These are phyloP conservation scores for Incurvaria masculella DNA, from an alignment of 2,888 invertebrate species.

Conservation along the genomic window DNA sequence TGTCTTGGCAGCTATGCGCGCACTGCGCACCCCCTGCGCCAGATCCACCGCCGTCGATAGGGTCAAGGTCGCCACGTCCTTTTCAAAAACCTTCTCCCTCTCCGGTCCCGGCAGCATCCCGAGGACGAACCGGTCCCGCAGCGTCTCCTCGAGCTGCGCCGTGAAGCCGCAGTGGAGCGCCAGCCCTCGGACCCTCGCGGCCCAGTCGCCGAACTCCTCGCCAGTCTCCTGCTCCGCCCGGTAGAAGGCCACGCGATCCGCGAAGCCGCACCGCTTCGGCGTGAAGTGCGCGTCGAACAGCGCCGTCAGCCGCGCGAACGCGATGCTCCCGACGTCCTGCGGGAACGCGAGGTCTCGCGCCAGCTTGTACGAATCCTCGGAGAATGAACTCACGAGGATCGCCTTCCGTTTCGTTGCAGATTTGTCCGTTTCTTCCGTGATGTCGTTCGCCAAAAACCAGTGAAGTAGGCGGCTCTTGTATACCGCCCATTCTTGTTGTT, in stretches of 20 bases:
- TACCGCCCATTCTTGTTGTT: slow-evolving; percentile 9
- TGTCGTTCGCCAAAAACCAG: slow-evolving; percentile 12
- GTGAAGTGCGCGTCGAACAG: slow-evolving; percentile 10
- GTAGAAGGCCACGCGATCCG: slow-evolving; percentile 16
- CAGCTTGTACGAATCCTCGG: slow-evolving; percentile 13
- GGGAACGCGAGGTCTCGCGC: slow-evolving; percentile 13
- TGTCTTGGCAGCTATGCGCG: slow-evolving; percentile 2
- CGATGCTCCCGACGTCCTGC: slow-evolving; percentile 7
- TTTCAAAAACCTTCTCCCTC: slow-evolving; percentile 11
- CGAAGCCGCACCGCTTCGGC: slow-evolving; percentile 15
- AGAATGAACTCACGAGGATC: slow-evolving; percentile 13
- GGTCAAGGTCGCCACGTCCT: slow-evolving; percentile 8
- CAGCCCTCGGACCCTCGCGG: slow-evolving; percentile 11
- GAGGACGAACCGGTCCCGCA: slow-evolving; percentile 16
- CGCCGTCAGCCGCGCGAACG: background rate
- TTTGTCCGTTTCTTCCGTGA: slow-evolving; percentile 13
- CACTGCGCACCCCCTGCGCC: slow-evolving; percentile 10
- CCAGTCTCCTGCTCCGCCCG: slow-evolving; percentile 10
- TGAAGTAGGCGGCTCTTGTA: slow-evolving; percentile 10
- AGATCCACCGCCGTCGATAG: slow-evolving; percentile 11
- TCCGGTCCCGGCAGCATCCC: slow-evolving; percentile 13
- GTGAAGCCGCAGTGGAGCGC: slow-evolving; percentile 14
- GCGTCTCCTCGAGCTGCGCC: slow-evolving; percentile 10
- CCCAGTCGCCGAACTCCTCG: slow-evolving; percentile 15
- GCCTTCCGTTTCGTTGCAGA: slow-evolving; percentile 13